phyloP scores from a whole-genome alignment of 2,113 vertebrate genomes.

The Prionailurus bengalensis region DNA sequence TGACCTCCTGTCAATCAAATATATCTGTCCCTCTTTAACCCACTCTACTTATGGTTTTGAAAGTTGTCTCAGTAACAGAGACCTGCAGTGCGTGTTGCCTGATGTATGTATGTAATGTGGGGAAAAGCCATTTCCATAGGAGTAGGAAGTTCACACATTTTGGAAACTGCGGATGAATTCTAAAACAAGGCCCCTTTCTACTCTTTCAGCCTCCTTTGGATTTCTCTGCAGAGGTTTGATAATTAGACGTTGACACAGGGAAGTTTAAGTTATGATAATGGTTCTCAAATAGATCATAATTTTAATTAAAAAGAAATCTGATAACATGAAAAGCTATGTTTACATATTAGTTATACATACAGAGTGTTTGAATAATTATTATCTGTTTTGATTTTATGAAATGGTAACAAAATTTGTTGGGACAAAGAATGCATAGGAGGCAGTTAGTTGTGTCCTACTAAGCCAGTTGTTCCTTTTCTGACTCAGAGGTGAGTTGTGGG shows the following conservation, averaged over 20 bases:
- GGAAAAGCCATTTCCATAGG: background rate
- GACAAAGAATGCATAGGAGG: background rate
- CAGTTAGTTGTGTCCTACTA: background rate
- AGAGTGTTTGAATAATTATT: constrained; percentile 51
- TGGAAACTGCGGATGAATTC: background rate
- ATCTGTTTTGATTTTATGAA: constrained; percentile 55
- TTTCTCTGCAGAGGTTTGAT: constrained; percentile 50
- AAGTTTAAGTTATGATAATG: constrained; percentile 44
- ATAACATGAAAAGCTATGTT: constrained; percentile 57
- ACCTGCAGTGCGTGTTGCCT: background rate
- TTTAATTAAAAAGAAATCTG: constrained; percentile 71
- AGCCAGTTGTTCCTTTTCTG: background rate
- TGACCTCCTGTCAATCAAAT: constrained; percentile 74
- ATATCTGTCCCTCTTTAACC: constrained; percentile 51
- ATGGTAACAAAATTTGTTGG: constrained; percentile 23
- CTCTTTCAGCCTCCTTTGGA: background rate
- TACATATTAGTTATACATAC: constrained; percentile 1
- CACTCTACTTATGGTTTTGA: constrained; percentile 11
- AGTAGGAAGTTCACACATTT: constrained; percentile 16
- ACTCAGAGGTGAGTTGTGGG: background rate
- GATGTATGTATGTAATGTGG: background rate
- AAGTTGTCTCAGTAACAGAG: constrained; percentile 53
- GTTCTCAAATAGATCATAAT: constrained; percentile 58
- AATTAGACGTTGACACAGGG: constrained; percentile 16
- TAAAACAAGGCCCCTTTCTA: constrained; percentile 17